Percentiles rank a stretch among this genome's conserved stretches.
These are phyloP conservation scores for Torymus aiolomorphi DNA, from an alignment of 2,888 invertebrate species.

Conservation along the genomic window DNA sequence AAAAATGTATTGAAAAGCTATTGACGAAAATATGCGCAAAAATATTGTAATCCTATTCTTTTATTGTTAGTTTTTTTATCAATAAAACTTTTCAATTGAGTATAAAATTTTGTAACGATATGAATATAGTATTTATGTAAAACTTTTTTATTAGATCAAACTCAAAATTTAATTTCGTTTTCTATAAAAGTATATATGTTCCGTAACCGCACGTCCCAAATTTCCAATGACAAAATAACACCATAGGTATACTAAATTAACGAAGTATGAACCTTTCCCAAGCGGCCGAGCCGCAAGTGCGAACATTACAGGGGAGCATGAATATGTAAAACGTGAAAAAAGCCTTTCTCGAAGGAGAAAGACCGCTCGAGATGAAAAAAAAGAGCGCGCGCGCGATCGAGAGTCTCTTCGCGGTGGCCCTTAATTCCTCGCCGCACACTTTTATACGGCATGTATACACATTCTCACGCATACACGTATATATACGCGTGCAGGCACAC, in stretches of 20 bases:
- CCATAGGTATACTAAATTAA: not conserved
- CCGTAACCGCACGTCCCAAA: too few relatives aligned
- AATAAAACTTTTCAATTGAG: too few relatives aligned
- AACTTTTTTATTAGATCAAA: too few relatives aligned
- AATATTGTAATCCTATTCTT: too few relatives aligned
- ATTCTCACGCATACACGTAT: not conserved
- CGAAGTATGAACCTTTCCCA: slow-evolving; percentile 14
- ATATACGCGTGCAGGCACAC: not conserved
- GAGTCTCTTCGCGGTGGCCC: slow-evolving; percentile 37
- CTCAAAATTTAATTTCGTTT: too few relatives aligned
- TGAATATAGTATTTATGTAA: too few relatives aligned
- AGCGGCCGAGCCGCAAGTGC: slow-evolving; percentile 23
- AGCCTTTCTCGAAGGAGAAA: slow-evolving; percentile 46
- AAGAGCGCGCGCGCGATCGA: slow-evolving; percentile 7
- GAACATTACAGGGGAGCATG: slow-evolving; percentile 26
- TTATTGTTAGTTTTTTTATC: too few relatives aligned
- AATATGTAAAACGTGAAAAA: slow-evolving; percentile 49
- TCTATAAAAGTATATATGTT: too few relatives aligned
- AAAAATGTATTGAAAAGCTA: too few relatives aligned
- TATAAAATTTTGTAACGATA: too few relatives aligned
- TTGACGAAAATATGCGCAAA: too few relatives aligned
- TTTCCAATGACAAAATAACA: too few relatives aligned
- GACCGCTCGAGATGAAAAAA: slow-evolving; percentile 27
- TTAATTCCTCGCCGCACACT: slow-evolving; percentile 26
- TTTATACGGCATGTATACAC: not conserved